A percentile compares a stretch with the other conserved stretches of the same genome.
These are phyloP conservation scores for Cyclopterus lumpus DNA, from an alignment of 2,797 vertebrate species.

Conservation along the genomic window DNA sequence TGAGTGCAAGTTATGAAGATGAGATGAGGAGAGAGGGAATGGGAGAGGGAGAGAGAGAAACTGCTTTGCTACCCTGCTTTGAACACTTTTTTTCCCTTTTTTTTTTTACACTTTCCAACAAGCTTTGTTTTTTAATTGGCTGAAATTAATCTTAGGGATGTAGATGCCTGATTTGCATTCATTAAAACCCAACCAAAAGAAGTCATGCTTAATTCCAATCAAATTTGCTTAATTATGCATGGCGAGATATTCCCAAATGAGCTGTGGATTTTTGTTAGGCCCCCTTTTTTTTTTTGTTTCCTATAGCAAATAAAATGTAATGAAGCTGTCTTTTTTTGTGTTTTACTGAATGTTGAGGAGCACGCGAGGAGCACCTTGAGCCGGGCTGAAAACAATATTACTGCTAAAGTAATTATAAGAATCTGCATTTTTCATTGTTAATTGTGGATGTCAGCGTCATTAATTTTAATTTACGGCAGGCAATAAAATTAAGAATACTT, in stretches of 20 bases:
- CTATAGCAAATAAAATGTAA: conserved; percentile 99
- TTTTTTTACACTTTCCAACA: conserved; percentile 92
- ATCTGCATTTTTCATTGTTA: conserved; percentile 99
- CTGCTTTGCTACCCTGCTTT: conserved; percentile 89
- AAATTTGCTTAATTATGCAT: conserved; percentile 99
- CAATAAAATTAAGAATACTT: conserved; percentile 99
- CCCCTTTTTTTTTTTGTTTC: conserved; percentile 86
- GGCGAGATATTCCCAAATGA: conserved; percentile 99
- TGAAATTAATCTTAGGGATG: conserved; percentile 99
- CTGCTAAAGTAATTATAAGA: conserved; percentile 99
- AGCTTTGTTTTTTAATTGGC: conserved; percentile 99
- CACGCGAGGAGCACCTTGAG: conserved; percentile 96
- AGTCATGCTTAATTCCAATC: conserved; percentile 99
- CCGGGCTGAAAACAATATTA: conserved; percentile 98
- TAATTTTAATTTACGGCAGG: conserved; percentile 99
- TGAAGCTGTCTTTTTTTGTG: conserved; percentile 99
- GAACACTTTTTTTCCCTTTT: conserved; percentile 89
- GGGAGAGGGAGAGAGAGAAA: conserved; percentile 70
- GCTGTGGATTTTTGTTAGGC: conserved; percentile 95
- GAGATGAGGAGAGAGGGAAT: conserved; percentile 78
- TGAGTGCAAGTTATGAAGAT: conserved; percentile 87
- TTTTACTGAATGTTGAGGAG: conserved; percentile 98
- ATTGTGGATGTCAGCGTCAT: conserved; percentile 99
- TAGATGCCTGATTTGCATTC: conserved; percentile 99
- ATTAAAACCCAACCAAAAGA: conserved; percentile 99